These are phyloP conservation scores for Pseudomyrmex flavicornis DNA, from an alignment of 1,140 invertebrate species.

Conservation along the genomic window DNA sequence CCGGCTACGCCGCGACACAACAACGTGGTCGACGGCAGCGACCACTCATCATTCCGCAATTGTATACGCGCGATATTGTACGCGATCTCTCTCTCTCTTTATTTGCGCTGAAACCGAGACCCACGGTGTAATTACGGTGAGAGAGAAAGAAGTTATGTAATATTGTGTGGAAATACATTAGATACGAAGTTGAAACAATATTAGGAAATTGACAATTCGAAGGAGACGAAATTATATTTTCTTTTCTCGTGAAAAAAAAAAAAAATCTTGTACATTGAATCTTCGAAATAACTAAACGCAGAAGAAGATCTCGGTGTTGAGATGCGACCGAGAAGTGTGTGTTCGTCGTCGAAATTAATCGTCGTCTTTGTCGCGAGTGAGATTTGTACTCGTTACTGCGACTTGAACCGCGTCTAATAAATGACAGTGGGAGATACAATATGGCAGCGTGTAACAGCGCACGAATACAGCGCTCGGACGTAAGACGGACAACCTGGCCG, in stretches of 20 bases:
- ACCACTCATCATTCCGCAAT: slow-evolving; percentile 11
- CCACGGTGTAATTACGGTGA: neutral
- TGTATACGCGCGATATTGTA: slow-evolving; percentile 10
- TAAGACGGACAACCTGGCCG: slow-evolving; percentile 42
- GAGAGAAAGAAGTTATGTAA: neutral
- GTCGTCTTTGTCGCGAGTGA: slow-evolving; percentile 20
- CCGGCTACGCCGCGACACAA: slow-evolving; percentile 17
- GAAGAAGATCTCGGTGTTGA: too few relatives aligned
- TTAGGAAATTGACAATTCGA: neutral
- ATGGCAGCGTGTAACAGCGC: neutral
- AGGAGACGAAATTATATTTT: too few relatives aligned
- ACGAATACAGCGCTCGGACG: slow-evolving; percentile 19
- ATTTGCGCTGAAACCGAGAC: neutral
- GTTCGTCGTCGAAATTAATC: slow-evolving; percentile 9
- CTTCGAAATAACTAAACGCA: neutral
- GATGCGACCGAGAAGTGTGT: too few relatives aligned
- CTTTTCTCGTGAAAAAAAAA: too few relatives aligned
- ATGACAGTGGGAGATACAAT: slow-evolving; percentile 17
- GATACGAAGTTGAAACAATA: neutral
- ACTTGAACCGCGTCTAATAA: neutral
- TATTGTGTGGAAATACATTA: neutral
- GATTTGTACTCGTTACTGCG: slow-evolving; percentile 4
- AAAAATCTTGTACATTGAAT: too few relatives aligned
- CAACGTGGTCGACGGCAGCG: slow-evolving; percentile 2
- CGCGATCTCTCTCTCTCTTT: neutral